These are phyloP conservation scores for Poecilobothrus nobilitatus DNA, from an alignment of 2,888 invertebrate species.

Conservation along the genomic window DNA sequence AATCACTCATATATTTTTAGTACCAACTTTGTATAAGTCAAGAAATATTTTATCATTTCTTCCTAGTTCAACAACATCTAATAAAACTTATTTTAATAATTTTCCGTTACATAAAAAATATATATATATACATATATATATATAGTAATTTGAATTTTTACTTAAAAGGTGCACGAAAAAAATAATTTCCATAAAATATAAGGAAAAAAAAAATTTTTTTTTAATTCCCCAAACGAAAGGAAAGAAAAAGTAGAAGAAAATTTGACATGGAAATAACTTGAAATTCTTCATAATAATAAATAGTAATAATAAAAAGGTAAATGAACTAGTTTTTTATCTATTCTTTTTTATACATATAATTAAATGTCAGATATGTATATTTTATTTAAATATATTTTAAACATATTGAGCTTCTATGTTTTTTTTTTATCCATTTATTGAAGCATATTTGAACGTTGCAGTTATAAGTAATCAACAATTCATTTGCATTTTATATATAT, in stretches of 20 bases:
- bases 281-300: background rate
- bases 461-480: background rate
- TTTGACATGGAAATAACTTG: background rate
- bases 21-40: too few relatives aligned
- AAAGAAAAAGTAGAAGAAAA: background rate
- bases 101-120: too few relatives aligned
- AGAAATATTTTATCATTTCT: too few relatives aligned
- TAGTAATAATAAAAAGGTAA: background rate
- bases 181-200: too few relatives aligned
- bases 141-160: too few relatives aligned
- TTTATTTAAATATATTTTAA: background rate
- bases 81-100: too few relatives aligned
- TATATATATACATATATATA: too few relatives aligned
- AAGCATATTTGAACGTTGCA: background rate
- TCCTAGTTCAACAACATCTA: too few relatives aligned
- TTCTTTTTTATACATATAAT: too few relatives aligned
- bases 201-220: background rate
- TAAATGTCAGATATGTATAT: background rate
- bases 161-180: too few relatives aligned
- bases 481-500: background rate
- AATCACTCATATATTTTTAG: too few relatives aligned
- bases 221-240: background rate
- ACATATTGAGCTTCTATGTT: background rate
- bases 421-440: too few relatives aligned
- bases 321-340: conserved; percentile 6